These are phyloP conservation scores for Neomorphus geoffroyi DNA, from an alignment of 2,797 vertebrate genomes.

Conservation along the genomic window DNA sequence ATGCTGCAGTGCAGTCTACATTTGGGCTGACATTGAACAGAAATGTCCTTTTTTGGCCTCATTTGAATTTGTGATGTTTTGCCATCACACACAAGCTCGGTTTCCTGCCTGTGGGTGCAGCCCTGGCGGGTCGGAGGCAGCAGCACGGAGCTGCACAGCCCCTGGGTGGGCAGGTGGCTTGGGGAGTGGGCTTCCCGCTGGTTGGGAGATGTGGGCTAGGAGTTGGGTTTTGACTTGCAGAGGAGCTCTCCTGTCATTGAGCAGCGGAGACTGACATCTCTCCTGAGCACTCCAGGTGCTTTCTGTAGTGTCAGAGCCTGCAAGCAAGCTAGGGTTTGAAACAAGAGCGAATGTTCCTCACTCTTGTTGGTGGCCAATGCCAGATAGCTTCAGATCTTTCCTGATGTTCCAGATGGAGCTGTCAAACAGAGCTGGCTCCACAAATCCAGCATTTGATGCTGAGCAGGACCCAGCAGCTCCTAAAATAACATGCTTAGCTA, in stretches of 20 bases:
- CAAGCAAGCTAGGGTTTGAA: not conserved
- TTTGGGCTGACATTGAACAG: not conserved
- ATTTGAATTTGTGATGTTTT: not conserved
- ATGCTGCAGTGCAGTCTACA: not conserved
- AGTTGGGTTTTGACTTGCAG: not conserved
- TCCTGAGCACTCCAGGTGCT: not conserved
- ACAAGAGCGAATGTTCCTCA: not conserved
- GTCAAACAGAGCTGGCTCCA: accelerated
- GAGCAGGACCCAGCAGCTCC: accelerated
- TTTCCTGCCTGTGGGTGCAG: not conserved
- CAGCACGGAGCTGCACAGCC: not conserved
- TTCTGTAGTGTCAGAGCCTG: not conserved
- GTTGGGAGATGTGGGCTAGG: not conserved
- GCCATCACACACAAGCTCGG: not conserved
- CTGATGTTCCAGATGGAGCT: not conserved
- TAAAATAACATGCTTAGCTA: not conserved
- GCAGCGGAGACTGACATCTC: not conserved
- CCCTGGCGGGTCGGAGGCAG: no score
- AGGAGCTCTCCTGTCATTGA: not conserved
- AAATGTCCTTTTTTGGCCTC: not conserved
- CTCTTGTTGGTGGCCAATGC: not conserved
- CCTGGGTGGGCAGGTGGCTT: not conserved
- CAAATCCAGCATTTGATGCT: not conserved
- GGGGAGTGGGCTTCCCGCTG: not conserved
- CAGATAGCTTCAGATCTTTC: not conserved